A percentile compares a stretch with the other conserved stretches of the same genome.
phyloP scores from a whole-genome alignment of 2,113 vertebrate species.

The Aleadryas rufinucha region DNA sequence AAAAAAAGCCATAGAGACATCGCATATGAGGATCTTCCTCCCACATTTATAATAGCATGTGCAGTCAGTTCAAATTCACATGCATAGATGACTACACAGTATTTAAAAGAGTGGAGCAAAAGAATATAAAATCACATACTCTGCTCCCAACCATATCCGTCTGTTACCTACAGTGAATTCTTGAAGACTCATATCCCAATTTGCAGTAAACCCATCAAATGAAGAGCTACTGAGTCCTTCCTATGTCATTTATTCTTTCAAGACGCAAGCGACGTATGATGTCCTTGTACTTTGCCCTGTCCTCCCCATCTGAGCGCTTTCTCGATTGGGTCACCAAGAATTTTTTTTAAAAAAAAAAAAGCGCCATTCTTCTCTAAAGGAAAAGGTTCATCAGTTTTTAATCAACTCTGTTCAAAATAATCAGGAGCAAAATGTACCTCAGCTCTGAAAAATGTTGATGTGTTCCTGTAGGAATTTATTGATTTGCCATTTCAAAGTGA shows the following conservation, averaged over 20 bases:
- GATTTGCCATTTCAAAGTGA: conserved; percentile 1
- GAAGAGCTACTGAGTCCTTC: not conserved
- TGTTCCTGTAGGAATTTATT: not conserved
- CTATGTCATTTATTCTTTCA: not conserved
- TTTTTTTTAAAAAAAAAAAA: not conserved
- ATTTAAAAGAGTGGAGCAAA: not conserved
- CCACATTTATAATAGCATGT: not conserved
- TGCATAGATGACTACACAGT: not conserved
- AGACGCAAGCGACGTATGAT: not conserved
- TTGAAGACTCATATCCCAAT: not conserved
- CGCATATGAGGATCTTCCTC: not conserved
- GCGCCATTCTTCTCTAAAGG: not conserved
- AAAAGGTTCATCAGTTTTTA: not conserved
- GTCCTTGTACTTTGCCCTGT: not conserved
- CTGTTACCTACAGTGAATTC: not conserved
- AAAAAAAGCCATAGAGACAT: not conserved
- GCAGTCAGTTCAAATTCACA: not conserved
- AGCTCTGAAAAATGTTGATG: not conserved
- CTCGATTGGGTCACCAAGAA: not conserved
- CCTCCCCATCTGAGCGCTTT: not conserved
- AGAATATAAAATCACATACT: not conserved
- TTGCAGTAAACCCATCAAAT: not conserved
- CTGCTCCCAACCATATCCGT: not conserved
- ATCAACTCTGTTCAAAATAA: conserved; percentile 15
- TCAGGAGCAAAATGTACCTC: not conserved